Conservation (phyloP, 1,140 invertebrate species). For the Propsilocerus akamusi region DNA sequence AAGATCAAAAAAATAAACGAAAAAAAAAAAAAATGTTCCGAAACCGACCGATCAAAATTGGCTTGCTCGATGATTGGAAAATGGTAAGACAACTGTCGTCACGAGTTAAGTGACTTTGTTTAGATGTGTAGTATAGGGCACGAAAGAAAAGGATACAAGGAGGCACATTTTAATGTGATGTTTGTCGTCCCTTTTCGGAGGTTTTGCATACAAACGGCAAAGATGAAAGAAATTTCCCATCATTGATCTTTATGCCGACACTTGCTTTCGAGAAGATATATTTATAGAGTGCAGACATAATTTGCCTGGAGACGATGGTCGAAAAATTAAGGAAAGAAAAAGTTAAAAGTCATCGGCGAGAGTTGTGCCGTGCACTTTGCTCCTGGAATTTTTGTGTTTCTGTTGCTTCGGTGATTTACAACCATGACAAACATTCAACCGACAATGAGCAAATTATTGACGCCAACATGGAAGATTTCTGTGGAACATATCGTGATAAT, state of each 20-base stretch:
- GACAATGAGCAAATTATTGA: too few relatives aligned
- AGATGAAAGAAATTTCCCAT: background rate
- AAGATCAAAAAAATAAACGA: background rate
- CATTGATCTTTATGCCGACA: slow-evolving; percentile 1
- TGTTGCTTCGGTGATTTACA: background rate
- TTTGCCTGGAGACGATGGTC: too few relatives aligned
- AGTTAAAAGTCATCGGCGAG: background rate
- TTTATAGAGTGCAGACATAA: background rate
- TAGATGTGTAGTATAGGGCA: background rate
- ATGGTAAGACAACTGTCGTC: background rate
- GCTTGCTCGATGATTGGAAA: too few relatives aligned
- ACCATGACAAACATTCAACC: background rate
- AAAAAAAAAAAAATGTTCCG: background rate
- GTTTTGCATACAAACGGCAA: background rate
- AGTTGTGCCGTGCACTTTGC: background rate
- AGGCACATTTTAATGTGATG: too few relatives aligned
- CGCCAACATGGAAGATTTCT: too few relatives aligned
- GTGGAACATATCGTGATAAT: too few relatives aligned
- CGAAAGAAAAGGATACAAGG: background rate
- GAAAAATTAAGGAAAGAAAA: background rate
- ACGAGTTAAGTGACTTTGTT: background rate
- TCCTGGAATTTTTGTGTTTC: background rate
- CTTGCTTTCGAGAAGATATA: background rate
- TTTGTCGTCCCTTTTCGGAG: background rate
- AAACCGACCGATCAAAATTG: too few relatives aligned